Conservation (phyloP, 1,140 invertebrate genomes). For the Zophobas atratus region DNA sequence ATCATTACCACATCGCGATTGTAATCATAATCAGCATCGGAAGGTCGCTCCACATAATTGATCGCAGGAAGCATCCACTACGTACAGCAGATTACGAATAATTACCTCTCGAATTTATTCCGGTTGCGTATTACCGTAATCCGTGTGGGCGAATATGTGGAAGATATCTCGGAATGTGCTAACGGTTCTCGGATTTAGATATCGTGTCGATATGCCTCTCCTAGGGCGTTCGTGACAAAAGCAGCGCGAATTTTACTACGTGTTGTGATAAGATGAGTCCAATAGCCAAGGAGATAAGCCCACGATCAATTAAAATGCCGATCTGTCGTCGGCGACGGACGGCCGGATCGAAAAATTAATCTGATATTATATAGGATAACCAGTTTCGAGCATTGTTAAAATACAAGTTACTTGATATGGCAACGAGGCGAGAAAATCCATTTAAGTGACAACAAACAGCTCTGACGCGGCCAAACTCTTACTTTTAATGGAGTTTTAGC, state of each 20-base stretch:
- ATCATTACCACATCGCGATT: background rate
- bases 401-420: slow-evolving; percentile 48
- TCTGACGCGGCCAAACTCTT: slow-evolving; percentile 18
- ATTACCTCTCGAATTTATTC: slow-evolving; percentile 31
- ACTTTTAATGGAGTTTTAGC: slow-evolving; percentile 9
- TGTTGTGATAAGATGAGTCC: slow-evolving; percentile 15
- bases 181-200: slow-evolving; percentile 21
- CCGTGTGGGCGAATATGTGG: slow-evolving; percentile 37
- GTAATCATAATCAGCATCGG: background rate
- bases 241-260: background rate
- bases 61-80: background rate
- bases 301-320: slow-evolving; percentile 31
- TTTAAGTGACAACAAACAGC: slow-evolving; percentile 29
- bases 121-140: slow-evolving; percentile 26
- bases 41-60: slow-evolving; percentile 13
- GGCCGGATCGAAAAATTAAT: slow-evolving; percentile 34
- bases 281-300: background rate
- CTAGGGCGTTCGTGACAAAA: slow-evolving; percentile 1
- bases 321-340: slow-evolving; percentile 7
- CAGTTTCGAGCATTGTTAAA: slow-evolving; percentile 42
- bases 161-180: slow-evolving; percentile 33
- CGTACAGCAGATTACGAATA: slow-evolving; percentile 4
- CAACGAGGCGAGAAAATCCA: slow-evolving; percentile 34
- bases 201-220: slow-evolving; percentile 9
- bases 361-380: slow-evolving; percentile 45